Conservation (phyloP, 2,888 invertebrate species). For the Drosophila meridionalis region DNA sequence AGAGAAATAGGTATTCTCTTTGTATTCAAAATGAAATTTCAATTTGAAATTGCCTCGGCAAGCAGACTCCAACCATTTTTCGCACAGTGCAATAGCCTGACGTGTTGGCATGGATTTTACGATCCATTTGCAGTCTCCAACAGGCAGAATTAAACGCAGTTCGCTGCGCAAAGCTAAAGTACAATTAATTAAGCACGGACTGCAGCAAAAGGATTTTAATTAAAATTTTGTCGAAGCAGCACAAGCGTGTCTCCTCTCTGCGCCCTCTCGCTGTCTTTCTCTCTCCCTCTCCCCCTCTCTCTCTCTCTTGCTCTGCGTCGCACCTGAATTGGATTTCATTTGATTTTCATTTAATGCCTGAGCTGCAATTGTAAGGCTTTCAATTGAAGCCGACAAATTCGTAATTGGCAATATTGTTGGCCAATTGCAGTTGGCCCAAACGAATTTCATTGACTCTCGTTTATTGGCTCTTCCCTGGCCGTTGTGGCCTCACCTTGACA, state of each 20-base stretch:
- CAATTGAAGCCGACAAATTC: constrained; percentile 75
- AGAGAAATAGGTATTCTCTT: not conserved
- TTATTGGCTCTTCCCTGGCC: constrained; percentile 17
- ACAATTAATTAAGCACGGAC: constrained; percentile 70
- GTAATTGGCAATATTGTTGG: constrained; percentile 67
- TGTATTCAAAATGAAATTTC: not conserved
- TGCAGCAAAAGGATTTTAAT: constrained; percentile 66
- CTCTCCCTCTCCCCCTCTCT: not conserved
- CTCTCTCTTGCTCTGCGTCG: not conserved
- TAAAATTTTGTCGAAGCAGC: constrained; percentile 73
- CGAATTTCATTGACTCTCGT: constrained; percentile 13
- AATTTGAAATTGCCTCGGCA: not conserved
- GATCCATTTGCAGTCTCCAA: constrained; percentile 19
- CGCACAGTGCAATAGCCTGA: constrained; percentile 6
- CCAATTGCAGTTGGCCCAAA: constrained; percentile 28
- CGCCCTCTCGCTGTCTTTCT: not conserved
- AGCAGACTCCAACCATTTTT: not conserved
- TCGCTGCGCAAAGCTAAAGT: constrained; percentile 62
- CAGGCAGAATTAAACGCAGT: constrained; percentile 36
- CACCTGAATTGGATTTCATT: constrained; percentile 61
- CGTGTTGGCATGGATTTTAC: constrained; percentile 9
- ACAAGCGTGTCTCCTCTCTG: constrained; percentile 40
- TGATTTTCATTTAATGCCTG: constrained; percentile 71
- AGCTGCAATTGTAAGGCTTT: constrained; percentile 74
- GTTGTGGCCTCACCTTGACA: constrained; percentile 57